phyloP scores from a whole-genome alignment of 2,888 invertebrate genomes.

The Lampropteryx suffumata region DNA sequence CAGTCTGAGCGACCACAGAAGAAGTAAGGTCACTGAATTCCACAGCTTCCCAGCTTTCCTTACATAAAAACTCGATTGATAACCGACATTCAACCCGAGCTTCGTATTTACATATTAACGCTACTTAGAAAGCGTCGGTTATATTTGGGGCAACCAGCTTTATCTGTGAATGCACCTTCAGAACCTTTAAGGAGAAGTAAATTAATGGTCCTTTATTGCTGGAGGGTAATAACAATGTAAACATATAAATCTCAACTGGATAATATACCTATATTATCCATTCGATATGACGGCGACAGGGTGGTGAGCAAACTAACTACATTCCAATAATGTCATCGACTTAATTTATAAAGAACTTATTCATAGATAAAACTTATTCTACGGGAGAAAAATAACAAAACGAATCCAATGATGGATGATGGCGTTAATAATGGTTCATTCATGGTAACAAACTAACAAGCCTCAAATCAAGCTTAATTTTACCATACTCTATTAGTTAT shows the following conservation, averaged over 20 bases:
- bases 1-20: background rate
- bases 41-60: background rate
- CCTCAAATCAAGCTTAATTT: no score
- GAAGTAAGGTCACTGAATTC: conserved; percentile 3
- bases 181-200: background rate
- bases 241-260: conserved; percentile 5
- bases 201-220: conserved; percentile 1
- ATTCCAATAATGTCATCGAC: background rate
- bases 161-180: background rate
- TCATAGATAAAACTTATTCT: background rate
- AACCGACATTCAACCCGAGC: no score
- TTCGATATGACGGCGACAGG: conserved; percentile 8
- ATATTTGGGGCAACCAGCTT: background rate
- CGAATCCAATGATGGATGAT: no score
- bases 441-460: no score
- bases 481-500: no score
- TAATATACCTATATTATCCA: conserved; percentile 10
- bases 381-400: no score
- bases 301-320: conserved; percentile 11
- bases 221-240: conserved; percentile 5
- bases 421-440: no score
- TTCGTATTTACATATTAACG: no score
- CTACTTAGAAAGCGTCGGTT: no score
- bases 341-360: background rate
- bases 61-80: background rate